Conservation (phyloP, 2,888 invertebrate genomes). For the Synanthedon vespiformis region DNA sequence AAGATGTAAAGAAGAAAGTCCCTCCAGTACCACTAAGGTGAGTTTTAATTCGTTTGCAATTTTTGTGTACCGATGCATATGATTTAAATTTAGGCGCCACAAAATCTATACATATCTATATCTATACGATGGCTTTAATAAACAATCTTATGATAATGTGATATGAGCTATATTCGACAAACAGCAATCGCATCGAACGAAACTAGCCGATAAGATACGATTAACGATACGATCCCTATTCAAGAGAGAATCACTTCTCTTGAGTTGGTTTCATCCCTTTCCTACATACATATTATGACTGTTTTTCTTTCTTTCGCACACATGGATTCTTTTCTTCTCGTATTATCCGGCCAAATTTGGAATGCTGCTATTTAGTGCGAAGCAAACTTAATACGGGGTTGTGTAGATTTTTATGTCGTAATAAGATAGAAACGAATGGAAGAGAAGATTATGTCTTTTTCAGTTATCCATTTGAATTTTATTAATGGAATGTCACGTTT, state of each 20-base stretch:
- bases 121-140: no score
- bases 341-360: slow-evolving; percentile 28
- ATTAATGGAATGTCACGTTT: slow-evolving; percentile 29
- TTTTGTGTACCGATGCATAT: no score
- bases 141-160: no score
- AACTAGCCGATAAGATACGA: no score
- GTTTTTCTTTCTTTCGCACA: slow-evolving; percentile 20
- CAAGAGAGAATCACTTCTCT: no score
- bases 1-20: slow-evolving; percentile 26
- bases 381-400: slow-evolving; percentile 4
- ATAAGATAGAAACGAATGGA: slow-evolving; percentile 40
- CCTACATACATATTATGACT: neutral
- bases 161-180: no score
- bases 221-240: no score
- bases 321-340: slow-evolving; percentile 24
- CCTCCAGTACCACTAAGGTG: slow-evolving; percentile 34
- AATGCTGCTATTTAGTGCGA: neutral
- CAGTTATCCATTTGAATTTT: slow-evolving; percentile 2
- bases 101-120: no score
- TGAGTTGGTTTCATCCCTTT: neutral
- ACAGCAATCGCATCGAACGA: no score
- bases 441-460: slow-evolving; percentile 21
- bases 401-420: slow-evolving; percentile 26
- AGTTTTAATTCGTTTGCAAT: slow-evolving; percentile 19
- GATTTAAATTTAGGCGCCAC: neutral